These are phyloP conservation scores for Ectemnius cavifrons DNA, from an alignment of 2,888 invertebrate species.

Conservation along the genomic window DNA sequence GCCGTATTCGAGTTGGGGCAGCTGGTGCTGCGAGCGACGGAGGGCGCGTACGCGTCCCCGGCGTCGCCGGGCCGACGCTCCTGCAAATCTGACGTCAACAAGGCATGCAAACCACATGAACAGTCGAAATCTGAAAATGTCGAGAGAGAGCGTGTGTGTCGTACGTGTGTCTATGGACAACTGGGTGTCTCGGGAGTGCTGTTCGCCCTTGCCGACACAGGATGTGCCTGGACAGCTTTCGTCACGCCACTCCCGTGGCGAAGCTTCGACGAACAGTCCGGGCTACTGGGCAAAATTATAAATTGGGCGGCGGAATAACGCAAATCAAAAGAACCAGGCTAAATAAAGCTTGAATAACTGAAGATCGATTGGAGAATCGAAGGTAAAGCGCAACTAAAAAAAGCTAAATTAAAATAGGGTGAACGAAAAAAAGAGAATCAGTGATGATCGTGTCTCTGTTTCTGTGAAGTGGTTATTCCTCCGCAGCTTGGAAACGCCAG, in stretches of 20 bases:
- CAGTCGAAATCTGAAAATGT: slow-evolving; percentile 75
- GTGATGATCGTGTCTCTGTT: neutral
- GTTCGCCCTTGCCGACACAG: no score
- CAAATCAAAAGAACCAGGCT: slow-evolving; percentile 8
- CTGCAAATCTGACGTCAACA: slow-evolving; percentile 78
- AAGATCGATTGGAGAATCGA: slow-evolving; percentile 25
- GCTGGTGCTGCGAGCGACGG: slow-evolving; percentile 75
- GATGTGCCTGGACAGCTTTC: slow-evolving; percentile 1
- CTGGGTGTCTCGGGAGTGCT: neutral
- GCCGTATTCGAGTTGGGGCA: slow-evolving; percentile 76
- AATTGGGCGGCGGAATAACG: neutral
- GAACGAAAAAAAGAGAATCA: neutral
- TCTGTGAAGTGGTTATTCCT: slow-evolving; percentile 4
- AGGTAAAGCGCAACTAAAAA: neutral
- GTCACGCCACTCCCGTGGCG: slow-evolving; percentile 26
- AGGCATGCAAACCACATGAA: slow-evolving; percentile 77
- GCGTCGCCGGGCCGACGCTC: slow-evolving; percentile 66
- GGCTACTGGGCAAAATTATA: slow-evolving; percentile 18
- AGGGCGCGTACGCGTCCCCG: slow-evolving; percentile 69
- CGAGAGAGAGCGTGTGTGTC: slow-evolving; percentile 38
- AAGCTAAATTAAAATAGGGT: neutral
- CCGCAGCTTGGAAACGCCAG: neutral
- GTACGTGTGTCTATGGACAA: slow-evolving; percentile 36
- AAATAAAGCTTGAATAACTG: slow-evolving; percentile 11
- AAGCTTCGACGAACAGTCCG: slow-evolving; percentile 29